Evolutionary conservation across 2,888 invertebrate genomes (phyloP), one percentile per base, ranked within the genome.

Genomic region (Hemaris fuciformis): DNA sequence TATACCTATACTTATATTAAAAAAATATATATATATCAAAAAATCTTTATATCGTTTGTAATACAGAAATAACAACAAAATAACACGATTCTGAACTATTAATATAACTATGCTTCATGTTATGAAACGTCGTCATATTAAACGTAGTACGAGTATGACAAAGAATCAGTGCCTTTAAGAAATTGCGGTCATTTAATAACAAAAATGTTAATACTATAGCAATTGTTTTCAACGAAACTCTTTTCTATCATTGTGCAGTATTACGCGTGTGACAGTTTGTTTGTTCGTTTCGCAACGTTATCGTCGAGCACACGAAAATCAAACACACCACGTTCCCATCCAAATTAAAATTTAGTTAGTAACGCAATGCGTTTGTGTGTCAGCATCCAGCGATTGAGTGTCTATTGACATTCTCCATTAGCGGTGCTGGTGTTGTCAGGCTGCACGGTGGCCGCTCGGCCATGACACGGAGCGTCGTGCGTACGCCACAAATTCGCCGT

Each of bases 401-500:
- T 67, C 68, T 83, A 81, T 88, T 89, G 86, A 87, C 87, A 87
- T 85, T 87, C 76, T 76, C 72, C 75, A 85, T 89, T 89, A 89
- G 84, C 85, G 80, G 84, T 80, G 80, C 76, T 83, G 79, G 80
- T 61, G 66, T 64, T 67, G 72, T 72, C 69, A 62, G 64, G 62
- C 61, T 41, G 58, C 57, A 67, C 70, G 69, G 72, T 65, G 73
- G 73, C 72, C 72, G 74, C 66, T 76, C 74, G 89, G 83, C 91
- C 91, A 80, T 91, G 91, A 91, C 91, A 88, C 82, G 79, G 65
- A 67, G 71, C 73, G 70, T 67, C 81, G 86, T 84, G 88, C 87
- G 90, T 91, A 89, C 88, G 85, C 83, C 87, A 84, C 86, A 78
- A 88, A 85, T 89, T 89, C 80, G 88, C 87, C 81, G 89, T 90